These are phyloP conservation scores for Lepidochrysops patricia DNA, from an alignment of 2,888 invertebrate species.

Conservation along the genomic window DNA sequence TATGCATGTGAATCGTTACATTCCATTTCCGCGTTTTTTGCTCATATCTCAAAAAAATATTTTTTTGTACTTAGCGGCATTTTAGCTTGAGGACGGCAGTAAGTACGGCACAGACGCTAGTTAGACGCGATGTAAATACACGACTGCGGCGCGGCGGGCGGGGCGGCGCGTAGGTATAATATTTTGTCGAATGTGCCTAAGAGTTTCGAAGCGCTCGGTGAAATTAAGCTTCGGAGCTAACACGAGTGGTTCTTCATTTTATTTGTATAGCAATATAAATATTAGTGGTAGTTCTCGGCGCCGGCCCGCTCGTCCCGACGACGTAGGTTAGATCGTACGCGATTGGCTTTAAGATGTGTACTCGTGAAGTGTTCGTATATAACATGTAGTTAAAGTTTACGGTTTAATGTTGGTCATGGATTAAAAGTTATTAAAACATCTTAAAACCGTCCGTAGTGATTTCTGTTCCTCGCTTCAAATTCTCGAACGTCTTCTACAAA, in stretches of 20 bases:
- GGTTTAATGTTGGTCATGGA: conserved; percentile 25
- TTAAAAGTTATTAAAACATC: conserved; percentile 33
- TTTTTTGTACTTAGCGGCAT: no score
- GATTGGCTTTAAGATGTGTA: conserved; percentile 10
- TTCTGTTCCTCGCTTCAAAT: conserved; percentile 26
- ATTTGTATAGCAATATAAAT: conserved; percentile 25
- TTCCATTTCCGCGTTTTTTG: no score
- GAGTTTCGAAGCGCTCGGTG: conserved; percentile 44
- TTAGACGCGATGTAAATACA: conserved; percentile 49
- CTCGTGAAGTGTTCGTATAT: conserved; percentile 12
- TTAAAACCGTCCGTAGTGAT: conserved; percentile 48
- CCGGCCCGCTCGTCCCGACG: conserved; percentile 56
- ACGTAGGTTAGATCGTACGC: conserved; percentile 16
- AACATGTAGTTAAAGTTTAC: conserved; percentile 20
- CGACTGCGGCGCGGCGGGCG: conserved; percentile 52
- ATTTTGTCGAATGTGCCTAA: conserved; percentile 64
- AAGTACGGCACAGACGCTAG: conserved; percentile 29
- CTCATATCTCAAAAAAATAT: no score
- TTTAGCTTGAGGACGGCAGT: no score
- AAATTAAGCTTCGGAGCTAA: conserved; percentile 42
- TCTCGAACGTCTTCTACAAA: conserved; percentile 11
- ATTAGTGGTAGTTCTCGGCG: conserved; percentile 30
- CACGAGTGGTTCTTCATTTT: conserved; percentile 12
- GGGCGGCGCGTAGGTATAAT: conserved; percentile 28
- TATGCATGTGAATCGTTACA: no score